Evolutionary conservation across 2,888 invertebrate genomes (phyloP).

Genomic region (Diarsia brunnea): DNA sequence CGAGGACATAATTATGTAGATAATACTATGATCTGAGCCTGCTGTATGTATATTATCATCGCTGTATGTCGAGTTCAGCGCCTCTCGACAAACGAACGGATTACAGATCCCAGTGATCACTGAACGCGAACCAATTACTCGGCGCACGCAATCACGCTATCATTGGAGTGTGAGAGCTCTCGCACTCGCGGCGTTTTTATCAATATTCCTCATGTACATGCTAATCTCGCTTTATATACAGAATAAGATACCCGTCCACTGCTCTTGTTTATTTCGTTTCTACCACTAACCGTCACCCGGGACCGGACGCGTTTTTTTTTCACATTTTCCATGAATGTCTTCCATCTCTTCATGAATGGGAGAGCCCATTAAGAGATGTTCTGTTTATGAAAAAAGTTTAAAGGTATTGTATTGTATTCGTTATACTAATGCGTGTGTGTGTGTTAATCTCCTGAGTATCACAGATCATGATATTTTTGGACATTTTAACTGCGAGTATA

Average conservation of each 20-base stretch:
- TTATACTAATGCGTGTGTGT: not conserved
- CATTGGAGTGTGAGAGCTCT: conserved; percentile 14
- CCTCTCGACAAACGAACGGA: conserved; percentile 1
- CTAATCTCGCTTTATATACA: not conserved
- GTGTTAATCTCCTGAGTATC: conserved; percentile 4
- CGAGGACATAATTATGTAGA: not conserved
- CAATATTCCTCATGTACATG: not conserved
- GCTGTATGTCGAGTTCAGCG: not conserved
- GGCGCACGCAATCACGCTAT: conserved; percentile 15
- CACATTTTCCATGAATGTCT: not conserved
- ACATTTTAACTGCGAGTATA: not conserved
- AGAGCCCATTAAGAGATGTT: not conserved
- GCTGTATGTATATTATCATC: not conserved
- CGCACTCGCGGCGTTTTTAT: conserved; percentile 25
- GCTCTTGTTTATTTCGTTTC: not conserved
- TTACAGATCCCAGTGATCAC: not conserved
- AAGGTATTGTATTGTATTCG: not conserved
- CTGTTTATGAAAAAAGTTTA: not conserved
- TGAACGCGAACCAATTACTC: conserved; percentile 8
- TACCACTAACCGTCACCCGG: not conserved
- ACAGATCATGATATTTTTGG: not conserved
- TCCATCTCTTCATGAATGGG: not conserved
- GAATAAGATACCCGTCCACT: not conserved
- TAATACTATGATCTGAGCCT: not conserved
- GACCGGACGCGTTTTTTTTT: too few relatives aligned